phyloP scores from a whole-genome alignment of 2,113 vertebrate genomes.

The Tylochromis polylepis region DNA sequence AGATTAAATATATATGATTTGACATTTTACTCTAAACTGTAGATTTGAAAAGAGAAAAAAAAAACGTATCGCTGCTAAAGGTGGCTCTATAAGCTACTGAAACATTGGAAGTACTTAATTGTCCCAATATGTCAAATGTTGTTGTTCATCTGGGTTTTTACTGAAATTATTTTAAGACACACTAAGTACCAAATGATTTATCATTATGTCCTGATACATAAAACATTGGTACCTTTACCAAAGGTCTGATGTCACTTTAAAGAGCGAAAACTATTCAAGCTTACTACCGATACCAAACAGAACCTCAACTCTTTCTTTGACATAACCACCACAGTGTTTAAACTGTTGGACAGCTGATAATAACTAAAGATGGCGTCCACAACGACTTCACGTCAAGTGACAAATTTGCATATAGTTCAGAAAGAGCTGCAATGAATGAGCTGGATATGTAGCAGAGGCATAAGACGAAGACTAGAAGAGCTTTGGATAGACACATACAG shows the following conservation, averaged over 20 bases:
- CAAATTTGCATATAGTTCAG: neutral
- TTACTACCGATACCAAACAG: fast-evolving
- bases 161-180: neutral
- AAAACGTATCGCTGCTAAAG: neutral
- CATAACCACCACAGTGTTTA: neutral
- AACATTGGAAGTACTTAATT: neutral
- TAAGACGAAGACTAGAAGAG: neutral
- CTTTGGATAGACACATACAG: neutral
- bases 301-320: neutral
- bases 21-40: neutral
- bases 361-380: neutral
- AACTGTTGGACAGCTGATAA: neutral
- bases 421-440: neutral
- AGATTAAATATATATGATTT: too few relatives aligned
- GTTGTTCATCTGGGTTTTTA: neutral
- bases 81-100: neutral
- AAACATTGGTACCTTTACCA: neutral
- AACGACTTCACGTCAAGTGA: neutral
- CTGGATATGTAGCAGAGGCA: neutral
- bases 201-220: neutral
- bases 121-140: neutral
- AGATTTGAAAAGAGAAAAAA: neutral
- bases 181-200: neutral
- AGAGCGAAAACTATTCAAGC: neutral
- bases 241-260: neutral